Evolutionary conservation across 2,888 invertebrate genomes (phyloP).

Genomic region (Diploptera punctata): DNA sequence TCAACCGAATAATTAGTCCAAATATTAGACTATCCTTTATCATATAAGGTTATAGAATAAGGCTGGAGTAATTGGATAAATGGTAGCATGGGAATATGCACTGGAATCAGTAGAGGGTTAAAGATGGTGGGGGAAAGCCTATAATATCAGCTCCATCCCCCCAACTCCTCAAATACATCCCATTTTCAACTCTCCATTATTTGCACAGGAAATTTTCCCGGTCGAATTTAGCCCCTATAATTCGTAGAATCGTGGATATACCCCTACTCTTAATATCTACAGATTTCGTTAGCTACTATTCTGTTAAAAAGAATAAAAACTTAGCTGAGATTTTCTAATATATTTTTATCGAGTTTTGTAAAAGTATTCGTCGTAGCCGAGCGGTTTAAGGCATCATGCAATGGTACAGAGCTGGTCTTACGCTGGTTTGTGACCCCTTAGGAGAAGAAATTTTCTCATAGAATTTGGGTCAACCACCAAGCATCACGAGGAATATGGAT

Average conservation of each 20-base stretch:
- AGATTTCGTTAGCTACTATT: not conserved
- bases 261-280: not conserved
- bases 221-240: conserved; percentile 35
- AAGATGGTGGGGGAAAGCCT: not conserved
- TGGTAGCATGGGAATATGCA: conserved; percentile 39
- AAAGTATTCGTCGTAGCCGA: too few species aligned
- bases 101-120: conserved; percentile 18
- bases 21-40: conserved; percentile 45
- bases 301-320: conserved; percentile 8
- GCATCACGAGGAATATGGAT: too few species aligned
- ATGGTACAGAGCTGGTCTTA: too few species aligned
- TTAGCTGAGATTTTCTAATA: too few species aligned
- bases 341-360: too few species aligned
- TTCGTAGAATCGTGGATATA: conserved; percentile 17
- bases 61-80: conserved; percentile 43
- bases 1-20: conserved; percentile 45
- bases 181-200: conserved; percentile 31
- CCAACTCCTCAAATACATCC: not conserved
- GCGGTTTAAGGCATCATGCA: too few species aligned
- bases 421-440: too few species aligned
- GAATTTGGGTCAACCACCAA: too few species aligned
- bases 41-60: conserved; percentile 44
- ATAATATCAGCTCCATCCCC: conserved; percentile 19
- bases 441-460: too few species aligned
- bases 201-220: conserved; percentile 37